Evolutionary conservation across 2,797 vertebrate genomes (phyloP).

Genomic region (Chloroceryle inda): DNA sequence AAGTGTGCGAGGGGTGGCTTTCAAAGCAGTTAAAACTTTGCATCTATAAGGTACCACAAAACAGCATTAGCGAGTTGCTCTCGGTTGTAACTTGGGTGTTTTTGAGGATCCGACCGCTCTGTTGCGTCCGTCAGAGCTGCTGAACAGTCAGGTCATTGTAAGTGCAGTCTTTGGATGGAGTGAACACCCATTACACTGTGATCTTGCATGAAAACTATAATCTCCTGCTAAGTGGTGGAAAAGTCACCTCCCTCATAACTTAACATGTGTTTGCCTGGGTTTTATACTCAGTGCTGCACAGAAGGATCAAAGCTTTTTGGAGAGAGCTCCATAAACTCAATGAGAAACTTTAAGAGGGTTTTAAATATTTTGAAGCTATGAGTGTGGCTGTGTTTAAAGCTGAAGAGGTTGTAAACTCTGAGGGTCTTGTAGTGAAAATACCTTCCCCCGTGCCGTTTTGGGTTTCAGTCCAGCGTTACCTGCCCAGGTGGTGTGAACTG

Average conservation of each 20-base stretch:
- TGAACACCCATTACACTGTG: not conserved
- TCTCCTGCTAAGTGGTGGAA: not conserved
- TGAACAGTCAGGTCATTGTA: not conserved
- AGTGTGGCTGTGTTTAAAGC: not conserved
- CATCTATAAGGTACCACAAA: not conserved
- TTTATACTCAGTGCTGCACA: not conserved
- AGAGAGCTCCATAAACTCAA: not conserved
- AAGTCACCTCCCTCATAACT: not conserved
- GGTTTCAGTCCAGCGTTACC: not conserved
- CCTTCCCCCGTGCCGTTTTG: not conserved
- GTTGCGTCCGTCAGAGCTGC: not conserved
- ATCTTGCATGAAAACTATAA: not conserved
- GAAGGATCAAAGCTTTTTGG: not conserved
- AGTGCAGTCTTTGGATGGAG: not conserved
- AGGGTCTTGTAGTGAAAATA: not conserved
- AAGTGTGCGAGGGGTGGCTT: not conserved
- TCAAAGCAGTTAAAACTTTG: not conserved
- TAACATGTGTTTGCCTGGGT: not conserved
- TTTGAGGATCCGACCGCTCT: not conserved
- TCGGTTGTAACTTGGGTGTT: not conserved
- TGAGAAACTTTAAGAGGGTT: not conserved
- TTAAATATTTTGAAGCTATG: not conserved
- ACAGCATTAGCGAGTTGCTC: not conserved
- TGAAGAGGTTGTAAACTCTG: not conserved
- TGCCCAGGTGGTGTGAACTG: not conserved